These are phyloP conservation scores for Pipistrellus kuhlii DNA, from an alignment of 2,797 vertebrate genomes.

Conservation along the genomic window DNA sequence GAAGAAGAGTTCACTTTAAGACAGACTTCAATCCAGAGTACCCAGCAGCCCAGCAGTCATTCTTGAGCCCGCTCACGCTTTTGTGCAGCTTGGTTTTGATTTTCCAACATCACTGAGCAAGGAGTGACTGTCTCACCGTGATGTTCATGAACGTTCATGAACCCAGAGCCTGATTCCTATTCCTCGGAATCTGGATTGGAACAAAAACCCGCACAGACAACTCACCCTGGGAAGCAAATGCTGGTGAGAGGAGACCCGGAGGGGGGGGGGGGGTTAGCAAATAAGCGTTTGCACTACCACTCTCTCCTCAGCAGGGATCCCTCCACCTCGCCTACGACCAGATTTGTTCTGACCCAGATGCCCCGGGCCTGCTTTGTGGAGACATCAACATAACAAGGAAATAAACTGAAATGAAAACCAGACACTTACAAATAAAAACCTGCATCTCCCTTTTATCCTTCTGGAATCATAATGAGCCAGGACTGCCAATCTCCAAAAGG, in stretches of 20 bases:
- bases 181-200: neutral
- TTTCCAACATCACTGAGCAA: neutral
- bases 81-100: neutral
- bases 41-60: rapidly evolving
- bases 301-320: slow-evolving; percentile 30
- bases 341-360: slow-evolving; percentile 44
- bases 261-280: neutral
- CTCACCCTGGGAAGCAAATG: too few relatives aligned
- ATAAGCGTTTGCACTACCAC: neutral
- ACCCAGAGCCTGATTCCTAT: neutral
- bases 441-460: slow-evolving; percentile 54
- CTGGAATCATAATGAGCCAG: slow-evolving; percentile 49
- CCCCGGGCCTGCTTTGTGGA: neutral
- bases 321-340: slow-evolving; percentile 8
- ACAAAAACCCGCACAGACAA: neutral
- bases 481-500: neutral
- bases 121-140: neutral
- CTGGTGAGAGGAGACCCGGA: neutral
- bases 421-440: slow-evolving; percentile 38
- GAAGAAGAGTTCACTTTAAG: neutral
- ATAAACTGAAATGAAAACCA: slow-evolving; percentile 59
- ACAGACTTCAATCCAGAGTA: neutral
- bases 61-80: neutral
- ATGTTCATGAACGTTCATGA: neutral
- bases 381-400: slow-evolving; percentile 22